Evolutionary conservation across 2,113 vertebrate genomes (phyloP), one percentile per base, ranked within the genome.

Genomic region (Pachycephala philippinensis): DNA sequence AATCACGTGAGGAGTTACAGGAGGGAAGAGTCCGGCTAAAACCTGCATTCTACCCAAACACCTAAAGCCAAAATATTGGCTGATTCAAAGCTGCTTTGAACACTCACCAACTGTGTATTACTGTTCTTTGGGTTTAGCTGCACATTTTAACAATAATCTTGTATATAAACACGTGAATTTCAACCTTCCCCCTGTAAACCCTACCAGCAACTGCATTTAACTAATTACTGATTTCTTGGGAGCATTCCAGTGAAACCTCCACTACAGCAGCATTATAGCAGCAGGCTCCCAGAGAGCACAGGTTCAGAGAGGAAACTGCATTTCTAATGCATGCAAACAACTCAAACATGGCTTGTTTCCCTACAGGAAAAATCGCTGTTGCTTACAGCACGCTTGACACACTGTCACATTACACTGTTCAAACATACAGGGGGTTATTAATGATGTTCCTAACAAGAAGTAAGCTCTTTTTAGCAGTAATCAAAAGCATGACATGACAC

Each of bases 401-500:
- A 2, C 42, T 50, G 47, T 68, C 94, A 93, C 35, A 30, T 71
- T 77, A 56, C 33, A 75, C n/a, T 30, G 24, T 17, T 69, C 49
- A 69, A 52, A 75, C 50, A 61, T 17, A 45, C 52, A 69, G 56
- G 20, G 35, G 33, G 60, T 89, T 93, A 94, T 89, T 94, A 92
- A 87, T 2, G 11, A 63, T 78, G 84, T 66, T 85, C 61, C 65
- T 92, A 95, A 90, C 56, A 84, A 49, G 75, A 86, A 52, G 57
- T 27, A 91, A 85, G 53, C 49, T 89, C 74, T 91, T 79, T n/a
- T 77, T 49, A 35, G 40, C 30, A 82, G 33, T 85, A 97, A 96
- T 54, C 76, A 79, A 94, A 90, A 88, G 86, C 57, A 68, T 89
- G 80, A 91, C 90, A 92, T 40, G 88, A 95, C 83, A 92, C 63